These are phyloP conservation scores for Orthosia gothica DNA, from an alignment of 2,888 invertebrate genomes.

Conservation along the genomic window DNA sequence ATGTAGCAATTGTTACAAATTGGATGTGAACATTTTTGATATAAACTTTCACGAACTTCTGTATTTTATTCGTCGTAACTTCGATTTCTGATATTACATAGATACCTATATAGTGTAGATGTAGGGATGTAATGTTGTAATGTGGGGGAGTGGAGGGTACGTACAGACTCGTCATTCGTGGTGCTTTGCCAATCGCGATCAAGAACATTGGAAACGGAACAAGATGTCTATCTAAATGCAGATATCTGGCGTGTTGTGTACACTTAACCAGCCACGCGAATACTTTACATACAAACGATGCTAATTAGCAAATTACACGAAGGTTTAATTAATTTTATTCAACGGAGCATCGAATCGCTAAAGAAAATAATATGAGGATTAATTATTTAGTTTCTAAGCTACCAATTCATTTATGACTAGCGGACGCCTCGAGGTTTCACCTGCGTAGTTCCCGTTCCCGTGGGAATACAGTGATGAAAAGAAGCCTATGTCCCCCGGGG, in stretches of 20 bases:
- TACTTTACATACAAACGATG: slow-evolving; percentile 59
- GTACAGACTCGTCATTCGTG: slow-evolving; percentile 54
- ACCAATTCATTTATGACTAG: too few relatives aligned
- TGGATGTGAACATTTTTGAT: slow-evolving; percentile 80
- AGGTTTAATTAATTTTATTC: slow-evolving; percentile 57
- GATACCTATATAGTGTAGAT: slow-evolving; percentile 10
- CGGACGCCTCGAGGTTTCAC: too few relatives aligned
- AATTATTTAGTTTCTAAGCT: background rate
- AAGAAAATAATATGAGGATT: background rate
- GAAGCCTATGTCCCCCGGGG: too few relatives aligned
- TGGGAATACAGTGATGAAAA: too few relatives aligned
- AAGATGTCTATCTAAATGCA: slow-evolving; percentile 74
- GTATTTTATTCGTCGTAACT: slow-evolving; percentile 58
- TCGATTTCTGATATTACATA: slow-evolving; percentile 33
- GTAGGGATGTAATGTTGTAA: slow-evolving; percentile 29
- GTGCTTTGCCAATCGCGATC: slow-evolving; percentile 68
- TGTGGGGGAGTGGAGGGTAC: slow-evolving; percentile 23
- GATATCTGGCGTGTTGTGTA: slow-evolving; percentile 73
- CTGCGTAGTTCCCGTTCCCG: too few relatives aligned
- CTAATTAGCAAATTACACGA: slow-evolving; percentile 57
- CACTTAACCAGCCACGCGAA: slow-evolving; percentile 56
- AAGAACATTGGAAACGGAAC: slow-evolving; percentile 71
- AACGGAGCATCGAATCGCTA: background rate
- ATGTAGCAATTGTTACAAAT: slow-evolving; percentile 83
- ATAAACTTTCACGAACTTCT: slow-evolving; percentile 75